Evolutionary conservation across 2,797 vertebrate genomes (phyloP), one percentile per base, ranked within the genome.

Genomic region (Poeciliopsis infans): DNA sequence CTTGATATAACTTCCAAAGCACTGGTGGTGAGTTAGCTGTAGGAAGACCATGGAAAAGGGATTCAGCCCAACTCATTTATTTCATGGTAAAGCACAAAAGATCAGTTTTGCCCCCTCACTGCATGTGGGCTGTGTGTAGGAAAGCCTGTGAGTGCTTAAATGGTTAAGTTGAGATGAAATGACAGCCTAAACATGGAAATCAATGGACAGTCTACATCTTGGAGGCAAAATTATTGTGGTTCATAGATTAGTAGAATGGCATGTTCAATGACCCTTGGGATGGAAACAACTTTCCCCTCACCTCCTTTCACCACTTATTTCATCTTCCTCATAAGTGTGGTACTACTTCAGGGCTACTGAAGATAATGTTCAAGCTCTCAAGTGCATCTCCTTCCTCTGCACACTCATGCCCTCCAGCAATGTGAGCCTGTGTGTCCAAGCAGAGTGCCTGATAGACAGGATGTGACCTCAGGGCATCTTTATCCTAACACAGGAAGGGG

Each of bases 401-500:
- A 79, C 85, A 80, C 79, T 87, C 64, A 83, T 79, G 86, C 83
- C 91, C 86, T 87, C 53, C 53, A 90, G 89, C 79, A 76, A 80
- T 46, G 70, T 78, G 76, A 81, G n/a, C 78, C 79, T 80, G 59
- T 25, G 25, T 82, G 83, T 88, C 83, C 84, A 85, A 87, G 83
- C 76, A 81, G 83, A 79, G 87, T 45, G 72, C 81, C 88, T 93
- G 87, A 91, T 75, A 93, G 89, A 90, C 89, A 92, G 91, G 90
- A 94, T 88, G 86, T 92, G 90, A 92, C 94, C 91, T 90, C 78
- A 68, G 91, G 94, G 92, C 76, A 7, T 89, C 83, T 87, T 93
- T 92, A 92, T 90, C 84, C 80, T 4, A 75, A 89, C 80, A 92
- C 88, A 91, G 93, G 93, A 95, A 92, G 90, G 13, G 73, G 39